Evolutionary conservation across 2,113 vertebrate genomes (phyloP).

Genomic region (Entosphenus tridentatus): DNA sequence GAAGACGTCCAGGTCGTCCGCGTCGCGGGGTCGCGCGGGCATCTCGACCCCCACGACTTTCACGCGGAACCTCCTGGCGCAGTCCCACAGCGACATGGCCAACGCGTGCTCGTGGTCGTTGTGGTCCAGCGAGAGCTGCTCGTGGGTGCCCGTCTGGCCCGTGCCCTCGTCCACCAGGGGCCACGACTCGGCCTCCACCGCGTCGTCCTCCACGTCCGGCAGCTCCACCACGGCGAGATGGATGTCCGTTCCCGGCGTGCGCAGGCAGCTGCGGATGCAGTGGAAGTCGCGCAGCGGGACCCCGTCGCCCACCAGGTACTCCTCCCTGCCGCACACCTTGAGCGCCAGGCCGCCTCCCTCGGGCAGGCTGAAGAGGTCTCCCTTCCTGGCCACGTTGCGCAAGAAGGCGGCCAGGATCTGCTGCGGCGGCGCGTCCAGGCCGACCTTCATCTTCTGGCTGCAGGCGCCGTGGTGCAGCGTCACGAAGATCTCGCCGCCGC

Average conservation of each 20-base stretch:
- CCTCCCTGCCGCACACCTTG: conserved; percentile 30
- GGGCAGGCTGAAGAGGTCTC: not conserved
- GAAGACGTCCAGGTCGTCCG: conserved; percentile 16
- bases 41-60: conserved; percentile 35
- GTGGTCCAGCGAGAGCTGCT: conserved; percentile 23
- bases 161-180: conserved; percentile 27
- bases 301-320: conserved; percentile 23
- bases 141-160: conserved; percentile 25
- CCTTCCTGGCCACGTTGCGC: conserved; percentile 13
- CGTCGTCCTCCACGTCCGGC: conserved; percentile 16
- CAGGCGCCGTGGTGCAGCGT: conserved; percentile 18
- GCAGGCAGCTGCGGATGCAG: conserved; percentile 30
- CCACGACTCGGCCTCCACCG: conserved; percentile 19
- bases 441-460: conserved; percentile 18
- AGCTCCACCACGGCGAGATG: conserved; percentile 22
- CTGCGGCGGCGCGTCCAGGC: conserved; percentile 14
- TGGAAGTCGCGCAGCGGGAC: conserved; percentile 19
- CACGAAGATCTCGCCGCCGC: conserved; percentile 16
- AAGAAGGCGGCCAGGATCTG: conserved; percentile 16
- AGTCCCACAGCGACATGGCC: conserved; percentile 38
- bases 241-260: conserved; percentile 17
- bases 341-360: conserved; percentile 18
- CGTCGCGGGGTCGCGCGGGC: conserved; percentile 20
- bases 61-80: conserved; percentile 25
- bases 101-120: conserved; percentile 27